Base-by-base conservation (phyloP, 1,140 invertebrate genomes). In the Drosophila murphyi region DNA sequence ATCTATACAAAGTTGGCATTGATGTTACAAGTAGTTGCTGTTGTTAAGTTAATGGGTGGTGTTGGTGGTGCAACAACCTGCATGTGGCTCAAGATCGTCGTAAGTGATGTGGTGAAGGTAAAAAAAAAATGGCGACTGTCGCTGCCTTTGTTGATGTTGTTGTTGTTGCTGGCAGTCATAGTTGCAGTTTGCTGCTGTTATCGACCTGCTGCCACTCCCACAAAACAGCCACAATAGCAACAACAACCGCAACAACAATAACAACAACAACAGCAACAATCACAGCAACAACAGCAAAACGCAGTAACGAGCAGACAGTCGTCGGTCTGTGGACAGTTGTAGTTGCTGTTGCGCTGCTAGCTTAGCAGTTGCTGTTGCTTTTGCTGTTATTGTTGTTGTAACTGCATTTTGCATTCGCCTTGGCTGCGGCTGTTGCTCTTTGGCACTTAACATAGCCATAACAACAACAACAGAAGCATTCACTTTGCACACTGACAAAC, bases 71-170 rank as follows among this genome's bases (percentile, higher is more conserved):
- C 89, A 91, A 91, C 88, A 91, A 91, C 88, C 89, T 91, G 89
- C 83, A 91, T 89, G 59, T 91, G 79, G 83, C 85, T 86, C 88
- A 91, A 91, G 88, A 91, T 91, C 88, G 89, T 77, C 88, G 89
- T 77, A 56, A 54, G 54, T 62, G 34, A 12, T 41, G 50, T 65
- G 67, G 64, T 64, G 64, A 74, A 74, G 72, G 72, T 70, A 75
- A 75, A 75, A 70, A 71, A 75, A 75, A 75, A 70, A 71, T 70
- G 65, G 67, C 72, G 56, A 67, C 61, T 68, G 59, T 45, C 37
- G 72, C 56, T 57, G 55, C 32, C 20, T 0, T 20, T 35, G 68
- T 43, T 76, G 48, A 60, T 62, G 48, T 6, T 65, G 39, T 12
- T 65, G 39, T 12, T 64, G 50, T 54, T 54, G 51, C 50, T 61